Base-by-base conservation (phyloP, 1,140 invertebrate genomes). In the Brachionus rotundiformis region DNA sequence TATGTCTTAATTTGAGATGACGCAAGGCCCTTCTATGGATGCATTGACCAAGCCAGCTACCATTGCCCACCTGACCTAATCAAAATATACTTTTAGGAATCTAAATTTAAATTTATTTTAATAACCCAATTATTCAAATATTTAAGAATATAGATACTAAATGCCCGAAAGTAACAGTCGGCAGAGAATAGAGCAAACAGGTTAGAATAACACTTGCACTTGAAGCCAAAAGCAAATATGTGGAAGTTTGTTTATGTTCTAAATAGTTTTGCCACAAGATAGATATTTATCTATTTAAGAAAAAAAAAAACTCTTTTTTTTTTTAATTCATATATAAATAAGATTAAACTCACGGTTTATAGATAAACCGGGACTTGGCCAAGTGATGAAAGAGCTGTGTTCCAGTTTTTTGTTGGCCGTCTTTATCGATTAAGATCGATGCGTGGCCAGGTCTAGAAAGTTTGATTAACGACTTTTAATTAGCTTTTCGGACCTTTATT, bases 121-220 rank as follows among this genome's bases (percentile, higher is more conserved):
- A 16, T 54, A 54, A 54, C 47, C 47, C 47, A 54, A 54, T 23
- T 54, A 54, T 54, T 39, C 7, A 11, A 39, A 39, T 39, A 39
- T 6, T 54, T 54, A 19, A 1, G 10, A 54, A 54, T 0, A 41
- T 13, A 41, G 39, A 41, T 41, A 41, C 39, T 41, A 2, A 41
- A 41, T 13, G n/a, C 39, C n/a, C 39, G 10, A 16, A 39, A 19
- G 4, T 8, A 54, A 19, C 16, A 54, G n/a, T 16, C 47, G 47
- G 47, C 47, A 54, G 8, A 54, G 47, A 19, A 16, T 54, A 54
- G 47, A 19, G 8, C 23, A 54, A 54, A 54, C 47, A 54, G 47
- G 47, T 25, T 54, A 54, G 47, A 54, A 25, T 54, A 54, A 54
- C 19, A 54, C 47, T 54, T 54, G 47, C 47, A 54, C 47, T 54